Base-by-base conservation (phyloP, 1,140 invertebrate species). In the Rhyzopertha dominica region DNA sequence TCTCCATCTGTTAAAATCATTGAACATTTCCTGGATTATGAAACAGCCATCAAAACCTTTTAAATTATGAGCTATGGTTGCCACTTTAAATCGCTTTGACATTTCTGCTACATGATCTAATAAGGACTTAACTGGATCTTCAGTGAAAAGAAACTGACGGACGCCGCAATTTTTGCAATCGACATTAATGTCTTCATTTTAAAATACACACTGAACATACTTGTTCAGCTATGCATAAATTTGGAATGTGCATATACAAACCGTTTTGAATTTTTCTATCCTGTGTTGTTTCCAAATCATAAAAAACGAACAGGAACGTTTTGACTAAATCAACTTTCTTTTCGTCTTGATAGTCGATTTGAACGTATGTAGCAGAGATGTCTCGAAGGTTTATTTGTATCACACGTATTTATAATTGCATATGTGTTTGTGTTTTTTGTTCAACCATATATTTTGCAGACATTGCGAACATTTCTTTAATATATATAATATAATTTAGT, bases 301-400 rank as follows among this genome's bases (percentile, higher is more conserved):
- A 51, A 41, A 51, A 47, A 5, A 51, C 34, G 24, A 47, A 51
- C 9, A 51, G 28, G 9, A 42, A n/a, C 20, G 39, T 32, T n/a
- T n/a, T n/a, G n/a, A n/a, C n/a, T n/a, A n/a, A n/a, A n/a, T n/a
- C n/a, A n/a, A n/a, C 18, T 41, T 30, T 19, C 16, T 36, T 36
- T 25, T 43, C 29, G 39, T 28, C 7, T 28, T 34, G n/a, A n/a
- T 14, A 36, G 7, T 12, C 22, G 37, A 18, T 47, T 31, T 10
- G 20, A 4, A 31, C 36, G 36, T 17, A 51, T 51, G 16, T 31
- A 51, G 18, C 44, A 51, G n/a, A 41, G 19, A 25, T 51, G 49
- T 19, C 24, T n/a, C 20, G 13, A n/a, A 9, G 43, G 43, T 10
- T 16, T n/a, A 19, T 39, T 17, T 16, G n/a, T 14, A 5, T 38